Evolutionary conservation across 2,113 vertebrate genomes (phyloP).

Genomic region (Pygoscelis adeliae): DNA sequence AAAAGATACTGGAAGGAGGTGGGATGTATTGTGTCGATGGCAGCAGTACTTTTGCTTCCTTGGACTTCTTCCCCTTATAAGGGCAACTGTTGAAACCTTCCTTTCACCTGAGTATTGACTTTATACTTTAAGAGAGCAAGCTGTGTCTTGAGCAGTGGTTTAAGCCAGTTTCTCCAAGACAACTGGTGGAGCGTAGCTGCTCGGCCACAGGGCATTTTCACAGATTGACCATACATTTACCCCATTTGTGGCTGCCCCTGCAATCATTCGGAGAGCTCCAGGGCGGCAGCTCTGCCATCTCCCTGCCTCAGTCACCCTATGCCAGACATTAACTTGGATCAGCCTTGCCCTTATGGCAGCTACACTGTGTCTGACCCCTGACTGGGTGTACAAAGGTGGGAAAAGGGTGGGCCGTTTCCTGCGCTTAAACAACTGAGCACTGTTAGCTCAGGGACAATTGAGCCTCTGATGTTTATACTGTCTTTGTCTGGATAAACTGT

Average conservation of each 20-base stretch:
- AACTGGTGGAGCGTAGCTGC: not conserved
- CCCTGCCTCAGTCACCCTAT: not conserved
- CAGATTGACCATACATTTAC: rapidly evolving
- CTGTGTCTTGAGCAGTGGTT: not conserved
- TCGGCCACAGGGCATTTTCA: not conserved
- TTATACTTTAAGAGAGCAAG: not conserved
- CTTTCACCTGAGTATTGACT: not conserved
- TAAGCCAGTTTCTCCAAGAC: not conserved
- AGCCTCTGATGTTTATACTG: conserved; percentile 60
- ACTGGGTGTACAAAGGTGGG: conserved; percentile 67
- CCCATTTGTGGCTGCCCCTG: not conserved
- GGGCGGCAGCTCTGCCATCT: not conserved
- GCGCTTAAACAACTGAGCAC: conserved; percentile 31
- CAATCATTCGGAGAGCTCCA: not conserved
- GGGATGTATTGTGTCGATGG: not conserved
- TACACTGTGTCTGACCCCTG: conserved; percentile 38
- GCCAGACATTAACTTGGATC: not conserved
- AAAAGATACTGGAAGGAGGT: not conserved
- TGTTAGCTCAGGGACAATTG: conserved; percentile 57
- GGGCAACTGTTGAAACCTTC: not conserved
- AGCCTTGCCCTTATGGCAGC: not conserved
- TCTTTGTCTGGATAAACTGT: conserved; percentile 58
- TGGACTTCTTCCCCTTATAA: not conserved
- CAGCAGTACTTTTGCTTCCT: not conserved
- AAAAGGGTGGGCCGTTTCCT: conserved; percentile 62